Evolutionary conservation across 2,113 vertebrate genomes (phyloP).

Genomic region (Nannobrachium achirus): DNA sequence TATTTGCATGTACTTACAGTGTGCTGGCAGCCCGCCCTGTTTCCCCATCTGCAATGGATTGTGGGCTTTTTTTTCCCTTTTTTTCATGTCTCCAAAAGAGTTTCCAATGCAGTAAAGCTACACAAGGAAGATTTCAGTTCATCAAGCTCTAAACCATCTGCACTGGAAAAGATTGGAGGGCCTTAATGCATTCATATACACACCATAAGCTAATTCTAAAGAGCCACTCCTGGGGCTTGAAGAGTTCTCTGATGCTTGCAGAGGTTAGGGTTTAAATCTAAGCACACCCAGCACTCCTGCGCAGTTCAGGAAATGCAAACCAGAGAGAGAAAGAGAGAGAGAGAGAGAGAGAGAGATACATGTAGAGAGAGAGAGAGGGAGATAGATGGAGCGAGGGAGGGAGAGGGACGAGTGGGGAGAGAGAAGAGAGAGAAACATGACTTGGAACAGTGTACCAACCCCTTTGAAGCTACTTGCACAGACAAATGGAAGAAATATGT

Average conservation of each 20-base stretch:
- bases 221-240: slow-evolving; percentile 64
- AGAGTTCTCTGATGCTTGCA: slow-evolving; percentile 62
- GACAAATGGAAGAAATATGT: too few relatives aligned
- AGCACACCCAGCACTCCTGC: slow-evolving; percentile 34
- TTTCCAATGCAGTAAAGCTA: slow-evolving; percentile 79
- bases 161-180: slow-evolving; percentile 62
- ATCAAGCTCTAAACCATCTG: slow-evolving; percentile 82
- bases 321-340: slow-evolving; percentile 9
- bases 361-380: slow-evolving; percentile 9
- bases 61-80: slow-evolving; percentile 51
- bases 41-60: slow-evolving; percentile 83
- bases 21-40: slow-evolving; percentile 72
- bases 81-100: slow-evolving; percentile 77
- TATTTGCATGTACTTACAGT: slow-evolving; percentile 75
- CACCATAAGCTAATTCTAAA: slow-evolving; percentile 74
- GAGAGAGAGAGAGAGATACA: slow-evolving; percentile 1
- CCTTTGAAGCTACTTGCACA: too few relatives aligned
- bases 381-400: background rate
- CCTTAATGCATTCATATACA: slow-evolving; percentile 69
- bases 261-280: slow-evolving; percentile 58
- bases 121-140: slow-evolving; percentile 77
- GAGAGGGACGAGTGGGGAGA: background rate
- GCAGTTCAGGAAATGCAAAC: slow-evolving; percentile 22
- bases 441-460: too few relatives aligned
- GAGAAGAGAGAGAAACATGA: too few relatives aligned